Conservation (phyloP, 2,888 invertebrate genomes). For the Dolichopus griseipennis region DNA sequence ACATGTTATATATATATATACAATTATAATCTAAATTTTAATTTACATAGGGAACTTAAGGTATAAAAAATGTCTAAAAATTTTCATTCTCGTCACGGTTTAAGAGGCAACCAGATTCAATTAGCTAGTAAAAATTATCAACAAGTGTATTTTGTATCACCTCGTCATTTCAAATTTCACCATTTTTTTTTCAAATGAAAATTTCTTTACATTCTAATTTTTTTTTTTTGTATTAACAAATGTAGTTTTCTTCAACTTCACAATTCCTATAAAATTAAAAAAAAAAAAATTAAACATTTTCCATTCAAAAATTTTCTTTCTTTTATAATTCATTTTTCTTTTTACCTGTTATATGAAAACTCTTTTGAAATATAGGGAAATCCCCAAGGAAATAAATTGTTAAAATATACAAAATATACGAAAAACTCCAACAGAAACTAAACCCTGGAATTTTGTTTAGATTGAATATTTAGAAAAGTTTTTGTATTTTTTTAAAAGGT, state of each 20-base stretch:
- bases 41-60: slow-evolving; percentile 11
- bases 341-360: slow-evolving; percentile 38
- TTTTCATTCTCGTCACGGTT: slow-evolving; percentile 41
- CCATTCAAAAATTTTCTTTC: slow-evolving; percentile 9
- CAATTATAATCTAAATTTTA: not conserved
- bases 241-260: not conserved
- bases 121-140: not conserved
- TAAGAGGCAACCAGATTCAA: slow-evolving; percentile 27
- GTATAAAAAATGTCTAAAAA: slow-evolving; percentile 30
- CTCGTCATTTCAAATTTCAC: not conserved
- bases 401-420: too few species aligned
- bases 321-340: slow-evolving; percentile 22
- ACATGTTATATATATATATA: too few species aligned
- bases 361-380: slow-evolving; percentile 41
- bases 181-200: too few species aligned
- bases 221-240: not conserved
- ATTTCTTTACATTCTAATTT: not conserved
- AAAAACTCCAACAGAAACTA: too few species aligned
- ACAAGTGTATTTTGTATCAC: not conserved
- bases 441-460: too few species aligned
- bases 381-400: slow-evolving; percentile 20
- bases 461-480: too few species aligned
- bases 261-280: not conserved
- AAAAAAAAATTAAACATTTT: not conserved
- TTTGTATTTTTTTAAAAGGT: too few species aligned